These are phyloP conservation scores for Pyrrhia umbra DNA, from an alignment of 2,888 invertebrate genomes.

Conservation along the genomic window DNA sequence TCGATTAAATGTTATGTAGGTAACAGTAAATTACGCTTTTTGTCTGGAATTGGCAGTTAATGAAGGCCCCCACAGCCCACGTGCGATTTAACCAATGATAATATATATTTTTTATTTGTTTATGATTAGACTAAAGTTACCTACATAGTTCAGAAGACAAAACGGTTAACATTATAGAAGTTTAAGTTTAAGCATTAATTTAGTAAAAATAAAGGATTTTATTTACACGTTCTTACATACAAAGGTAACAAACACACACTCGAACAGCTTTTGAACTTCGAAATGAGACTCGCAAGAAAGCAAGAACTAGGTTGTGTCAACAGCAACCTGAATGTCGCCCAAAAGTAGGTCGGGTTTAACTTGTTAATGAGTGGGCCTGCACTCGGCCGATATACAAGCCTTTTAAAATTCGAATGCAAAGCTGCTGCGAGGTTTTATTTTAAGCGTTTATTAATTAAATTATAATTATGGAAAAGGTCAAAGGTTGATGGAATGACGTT, in stretches of 20 bases:
- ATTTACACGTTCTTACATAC: constrained; percentile 5
- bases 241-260: constrained; percentile 13
- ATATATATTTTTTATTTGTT: background rate
- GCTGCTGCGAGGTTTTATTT: constrained; percentile 30
- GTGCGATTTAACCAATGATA: background rate
- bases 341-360: constrained; percentile 69
- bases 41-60: constrained; percentile 10
- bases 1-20: no score
- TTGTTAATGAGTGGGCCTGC: constrained; percentile 60
- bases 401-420: constrained; percentile 44
- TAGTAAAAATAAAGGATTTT: constrained; percentile 4
- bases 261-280: constrained; percentile 50
- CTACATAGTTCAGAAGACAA: background rate
- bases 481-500: constrained; percentile 3
- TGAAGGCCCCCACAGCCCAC: background rate
- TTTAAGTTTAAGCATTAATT: no score
- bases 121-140: background rate
- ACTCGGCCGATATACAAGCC: constrained; percentile 29
- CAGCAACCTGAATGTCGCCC: constrained; percentile 62
- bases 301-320: constrained; percentile 73
- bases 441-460: constrained; percentile 20
- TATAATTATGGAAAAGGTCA: constrained; percentile 18
- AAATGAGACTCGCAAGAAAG: constrained; percentile 59
- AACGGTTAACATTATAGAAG: background rate
- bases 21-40: constrained; percentile 27